Conservation (phyloP, 2,888 invertebrate genomes). For the Crepidodera aurea region DNA sequence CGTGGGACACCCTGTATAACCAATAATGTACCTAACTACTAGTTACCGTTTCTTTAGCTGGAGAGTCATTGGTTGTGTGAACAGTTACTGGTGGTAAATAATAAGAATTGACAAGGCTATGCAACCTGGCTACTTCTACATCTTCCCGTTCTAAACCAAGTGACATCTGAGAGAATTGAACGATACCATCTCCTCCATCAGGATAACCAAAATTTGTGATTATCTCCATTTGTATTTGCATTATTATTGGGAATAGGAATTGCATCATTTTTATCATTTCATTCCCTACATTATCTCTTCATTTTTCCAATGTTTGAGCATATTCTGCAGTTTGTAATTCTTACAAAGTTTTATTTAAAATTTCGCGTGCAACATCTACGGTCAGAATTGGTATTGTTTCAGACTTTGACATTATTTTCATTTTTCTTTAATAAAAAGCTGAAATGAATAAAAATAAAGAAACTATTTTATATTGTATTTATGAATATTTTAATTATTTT, state of each 20-base stretch:
- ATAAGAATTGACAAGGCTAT: constrained; percentile 81
- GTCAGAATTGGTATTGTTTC: constrained; percentile 56
- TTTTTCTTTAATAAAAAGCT: too few relatives aligned
- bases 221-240: constrained; percentile 90
- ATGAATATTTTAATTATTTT: too few relatives aligned
- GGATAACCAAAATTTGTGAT: constrained; percentile 88
- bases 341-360: constrained; percentile 73
- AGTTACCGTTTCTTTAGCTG: constrained; percentile 54
- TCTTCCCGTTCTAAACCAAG: constrained; percentile 84
- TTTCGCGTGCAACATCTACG: constrained; percentile 65
- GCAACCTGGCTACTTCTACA: constrained; percentile 81
- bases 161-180: constrained; percentile 87
- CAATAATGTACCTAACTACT: too few relatives aligned
- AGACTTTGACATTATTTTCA: constrained; percentile 41
- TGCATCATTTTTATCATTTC: constrained; percentile 96
- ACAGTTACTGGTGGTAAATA: constrained; percentile 86
- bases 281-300: constrained; percentile 87
- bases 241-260: constrained; percentile 88
- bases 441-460: too few relatives aligned
- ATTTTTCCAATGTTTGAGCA: constrained; percentile 80
- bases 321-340: constrained; percentile 78
- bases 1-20: too few relatives aligned
- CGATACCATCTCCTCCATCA: constrained; percentile 86
- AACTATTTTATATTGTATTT: too few relatives aligned
- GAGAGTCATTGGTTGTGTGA: constrained; percentile 68